Conservation (phyloP, 2,888 invertebrate species). For the Heliconius ismenius region DNA sequence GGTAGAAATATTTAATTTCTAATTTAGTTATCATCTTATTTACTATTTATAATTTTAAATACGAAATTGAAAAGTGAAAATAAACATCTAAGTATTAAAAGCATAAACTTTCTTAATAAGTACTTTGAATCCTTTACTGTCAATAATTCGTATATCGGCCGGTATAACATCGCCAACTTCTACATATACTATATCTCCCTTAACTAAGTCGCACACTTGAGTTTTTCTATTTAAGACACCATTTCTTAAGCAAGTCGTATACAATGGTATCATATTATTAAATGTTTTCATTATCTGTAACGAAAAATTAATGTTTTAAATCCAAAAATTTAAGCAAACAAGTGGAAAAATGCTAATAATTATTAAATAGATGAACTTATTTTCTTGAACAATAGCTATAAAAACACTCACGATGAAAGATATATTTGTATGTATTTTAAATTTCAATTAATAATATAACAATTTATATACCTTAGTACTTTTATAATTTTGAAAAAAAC, state of each 20-base stretch:
- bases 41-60: too few relatives aligned
- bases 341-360: too few relatives aligned
- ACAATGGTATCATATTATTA: slow-evolving; percentile 97
- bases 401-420: too few relatives aligned
- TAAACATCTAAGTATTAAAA: background rate
- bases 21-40: too few relatives aligned
- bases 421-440: too few relatives aligned
- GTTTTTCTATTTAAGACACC: slow-evolving; percentile 89
- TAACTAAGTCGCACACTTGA: slow-evolving; percentile 93
- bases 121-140: slow-evolving; percentile 93
- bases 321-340: too few relatives aligned
- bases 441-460: too few relatives aligned
- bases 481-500: slow-evolving; percentile 98
- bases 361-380: background rate
- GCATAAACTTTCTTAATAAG: background rate
- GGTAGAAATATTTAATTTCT: background rate
- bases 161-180: slow-evolving; percentile 98
- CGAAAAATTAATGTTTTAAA: background rate
- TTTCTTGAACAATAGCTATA: background rate
- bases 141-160: slow-evolving; percentile 97
- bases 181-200: slow-evolving; percentile 93
- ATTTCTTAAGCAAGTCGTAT: slow-evolving; percentile 93
- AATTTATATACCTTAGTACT: slow-evolving; percentile 85
- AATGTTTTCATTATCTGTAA: slow-evolving; percentile 97
- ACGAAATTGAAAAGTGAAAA: too few relatives aligned